phyloP scores from a whole-genome alignment of 2,888 invertebrate genomes.

The Hypsopygia costalis region DNA sequence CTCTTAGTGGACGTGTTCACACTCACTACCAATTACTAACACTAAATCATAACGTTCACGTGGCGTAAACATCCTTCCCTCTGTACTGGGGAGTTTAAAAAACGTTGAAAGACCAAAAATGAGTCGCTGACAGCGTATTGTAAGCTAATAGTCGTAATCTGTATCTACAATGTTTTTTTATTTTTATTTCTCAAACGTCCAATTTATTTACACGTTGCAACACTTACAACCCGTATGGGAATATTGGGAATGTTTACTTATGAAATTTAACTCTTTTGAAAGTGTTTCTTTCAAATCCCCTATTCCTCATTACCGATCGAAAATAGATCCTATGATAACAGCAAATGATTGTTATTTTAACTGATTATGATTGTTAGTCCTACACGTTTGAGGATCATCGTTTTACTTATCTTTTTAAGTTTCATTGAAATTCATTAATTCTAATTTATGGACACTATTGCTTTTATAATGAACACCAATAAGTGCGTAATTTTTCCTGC shows the following conservation, averaged over 20 bases:
- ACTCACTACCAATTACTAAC: constrained; percentile 75
- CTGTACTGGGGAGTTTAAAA: constrained; percentile 41
- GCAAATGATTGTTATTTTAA: neutral
- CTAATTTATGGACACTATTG: too few relatives aligned
- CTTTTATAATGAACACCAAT: too few relatives aligned
- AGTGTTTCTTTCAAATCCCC: constrained; percentile 31
- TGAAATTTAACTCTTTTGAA: constrained; percentile 55
- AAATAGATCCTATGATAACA: constrained; percentile 22
- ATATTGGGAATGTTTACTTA: constrained; percentile 76
- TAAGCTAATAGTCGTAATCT: constrained; percentile 72
- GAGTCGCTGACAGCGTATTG: constrained; percentile 67
- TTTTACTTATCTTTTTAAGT: too few relatives aligned
- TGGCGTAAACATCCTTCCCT: constrained; percentile 72
- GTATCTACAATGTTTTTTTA: constrained; percentile 44
- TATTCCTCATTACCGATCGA: constrained; percentile 15
- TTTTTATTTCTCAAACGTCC: constrained; percentile 44
- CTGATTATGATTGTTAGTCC: too few relatives aligned
- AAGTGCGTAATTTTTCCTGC: too few relatives aligned
- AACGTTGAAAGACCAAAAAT: constrained; percentile 61
- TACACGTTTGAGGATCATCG: too few relatives aligned
- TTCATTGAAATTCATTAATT: too few relatives aligned
- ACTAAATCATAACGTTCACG: constrained; percentile 74
- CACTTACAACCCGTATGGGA: constrained; percentile 59
- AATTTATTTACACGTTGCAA: constrained; percentile 58
- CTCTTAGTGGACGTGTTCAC: constrained; percentile 73